Base-by-base conservation (phyloP, 2,113 vertebrate species). In the Anguilla rostrata region DNA sequence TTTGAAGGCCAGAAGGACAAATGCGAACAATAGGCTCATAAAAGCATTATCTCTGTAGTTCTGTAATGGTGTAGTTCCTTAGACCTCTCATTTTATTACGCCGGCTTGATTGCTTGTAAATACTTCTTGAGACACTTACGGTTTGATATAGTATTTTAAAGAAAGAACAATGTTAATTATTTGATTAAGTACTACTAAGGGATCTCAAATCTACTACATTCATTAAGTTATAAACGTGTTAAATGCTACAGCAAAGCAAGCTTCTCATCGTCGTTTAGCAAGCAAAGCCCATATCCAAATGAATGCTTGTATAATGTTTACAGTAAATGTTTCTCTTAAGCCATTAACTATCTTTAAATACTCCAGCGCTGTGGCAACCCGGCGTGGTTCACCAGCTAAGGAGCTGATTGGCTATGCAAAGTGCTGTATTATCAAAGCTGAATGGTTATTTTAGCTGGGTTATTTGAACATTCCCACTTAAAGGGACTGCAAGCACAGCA, bases 341-440 rank as follows among this genome's bases (percentile, higher is more conserved):
- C 89, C 90, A 89, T 91, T 92, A 88, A 84, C 83, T 86, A 87
- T 88, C 82, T 90, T 87, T 90, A 91, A 87, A 86, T 86, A 88
- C 84, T 82, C 86, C 86, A 85, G 86, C 85, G 22, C 88, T 89
- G 88, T 88, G 82, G 86, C 88, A 90, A 89, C 86, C 39, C 75
- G 18, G 79, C 81, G 85, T 87, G 88, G 87, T 89, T 90, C 88
- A 82, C 75, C 22, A 84, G 78, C 85, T 87, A 85, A 92, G 89
- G 84, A 91, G 88, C 88, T 87, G 89, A 89, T 57, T 91, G 87
- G 89, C 90, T 83, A 86, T 89, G 86, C 86, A 90, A 89, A 91
- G 86, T 87, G 89, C 90, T 91, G 82, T 87, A 91, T 91, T 91
- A 91, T 91, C 91, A 89, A 91, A 91, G 86, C 90, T 87, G 83